These are phyloP conservation scores for Thereva unica DNA, from an alignment of 2,888 invertebrate species.

Conservation along the genomic window DNA sequence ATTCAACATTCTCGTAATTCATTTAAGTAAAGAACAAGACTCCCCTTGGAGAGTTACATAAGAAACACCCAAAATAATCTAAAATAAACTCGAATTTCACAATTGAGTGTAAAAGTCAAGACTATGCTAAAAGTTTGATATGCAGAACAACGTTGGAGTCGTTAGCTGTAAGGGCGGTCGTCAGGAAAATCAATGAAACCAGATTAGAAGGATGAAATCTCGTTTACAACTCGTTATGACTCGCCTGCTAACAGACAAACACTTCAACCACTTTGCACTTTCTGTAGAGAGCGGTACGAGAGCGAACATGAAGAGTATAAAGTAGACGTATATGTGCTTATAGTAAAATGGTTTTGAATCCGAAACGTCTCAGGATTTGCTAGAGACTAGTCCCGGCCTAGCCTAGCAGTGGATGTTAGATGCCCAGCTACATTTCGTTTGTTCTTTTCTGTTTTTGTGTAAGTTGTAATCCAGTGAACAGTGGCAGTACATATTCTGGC, in stretches of 20 bases:
- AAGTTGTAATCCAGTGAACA: slow-evolving; percentile 24
- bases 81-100: too few relatives aligned
- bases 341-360: background rate
- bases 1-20: too few relatives aligned
- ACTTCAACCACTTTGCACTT: slow-evolving; percentile 31
- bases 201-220: slow-evolving; percentile 30
- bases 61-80: too few relatives aligned
- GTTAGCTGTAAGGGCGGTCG: slow-evolving; percentile 25
- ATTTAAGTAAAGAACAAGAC: too few relatives aligned
- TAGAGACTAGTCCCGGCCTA: too few relatives aligned
- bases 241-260: slow-evolving; percentile 12
- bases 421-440: background rate
- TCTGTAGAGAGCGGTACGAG: background rate
- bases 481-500: slow-evolving; percentile 9
- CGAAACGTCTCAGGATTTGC: too few relatives aligned
- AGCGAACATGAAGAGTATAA: background rate
- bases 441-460: slow-evolving; percentile 4
- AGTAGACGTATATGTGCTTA: slow-evolving; percentile 1
- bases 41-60: too few relatives aligned
- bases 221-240: slow-evolving; percentile 30
- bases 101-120: too few relatives aligned
- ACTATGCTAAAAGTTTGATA: background rate
- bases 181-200: slow-evolving; percentile 32
- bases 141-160: slow-evolving; percentile 6
- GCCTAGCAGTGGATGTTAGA: too few relatives aligned